Conservation (phyloP, 2,797 vertebrate species). For the Anolis apletophallus region DNA sequence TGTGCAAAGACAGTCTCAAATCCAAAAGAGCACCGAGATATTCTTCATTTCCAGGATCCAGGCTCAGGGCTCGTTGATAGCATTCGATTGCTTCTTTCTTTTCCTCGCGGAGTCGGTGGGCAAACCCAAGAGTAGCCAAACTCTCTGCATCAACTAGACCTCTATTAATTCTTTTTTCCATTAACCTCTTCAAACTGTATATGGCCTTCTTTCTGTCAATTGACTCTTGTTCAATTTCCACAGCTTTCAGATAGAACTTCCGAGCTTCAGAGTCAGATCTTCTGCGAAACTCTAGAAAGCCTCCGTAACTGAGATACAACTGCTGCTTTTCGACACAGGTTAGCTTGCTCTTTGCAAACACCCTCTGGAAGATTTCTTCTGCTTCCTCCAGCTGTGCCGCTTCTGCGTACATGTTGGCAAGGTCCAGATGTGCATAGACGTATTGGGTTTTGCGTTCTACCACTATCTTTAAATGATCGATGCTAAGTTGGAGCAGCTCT, state of each 20-base stretch:
- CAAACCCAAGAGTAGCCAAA: constrained; percentile 74
- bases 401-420: constrained; percentile 71
- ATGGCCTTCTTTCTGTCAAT: constrained; percentile 6
- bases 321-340: constrained; percentile 52
- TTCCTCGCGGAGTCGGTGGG: constrained; percentile 69
- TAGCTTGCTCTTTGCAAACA: constrained; percentile 56
- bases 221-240: constrained; percentile 64
- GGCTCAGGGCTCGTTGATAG: constrained; percentile 75
- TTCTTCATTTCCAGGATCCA: constrained; percentile 67
- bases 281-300: constrained; percentile 64
- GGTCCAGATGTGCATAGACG: constrained; percentile 64
- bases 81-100: constrained; percentile 73
- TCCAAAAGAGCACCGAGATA: constrained; percentile 67
- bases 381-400: constrained; percentile 58
- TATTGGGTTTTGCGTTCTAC: constrained; percentile 60
- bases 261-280: constrained; percentile 75
- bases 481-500: constrained; percentile 50
- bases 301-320: constrained; percentile 63
- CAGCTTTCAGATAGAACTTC: constrained; percentile 69
- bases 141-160: constrained; percentile 62
- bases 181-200: constrained; percentile 50
- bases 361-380: constrained; percentile 74
- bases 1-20: constrained; percentile 63
- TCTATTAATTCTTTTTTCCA: constrained; percentile 52
- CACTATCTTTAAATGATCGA: constrained; percentile 75